Percentiles rank a stretch among this genome's conserved stretches.
These are phyloP conservation scores for Campylomormyrus numenius DNA, from an alignment of 2,113 vertebrate species.

Conservation along the genomic window DNA sequence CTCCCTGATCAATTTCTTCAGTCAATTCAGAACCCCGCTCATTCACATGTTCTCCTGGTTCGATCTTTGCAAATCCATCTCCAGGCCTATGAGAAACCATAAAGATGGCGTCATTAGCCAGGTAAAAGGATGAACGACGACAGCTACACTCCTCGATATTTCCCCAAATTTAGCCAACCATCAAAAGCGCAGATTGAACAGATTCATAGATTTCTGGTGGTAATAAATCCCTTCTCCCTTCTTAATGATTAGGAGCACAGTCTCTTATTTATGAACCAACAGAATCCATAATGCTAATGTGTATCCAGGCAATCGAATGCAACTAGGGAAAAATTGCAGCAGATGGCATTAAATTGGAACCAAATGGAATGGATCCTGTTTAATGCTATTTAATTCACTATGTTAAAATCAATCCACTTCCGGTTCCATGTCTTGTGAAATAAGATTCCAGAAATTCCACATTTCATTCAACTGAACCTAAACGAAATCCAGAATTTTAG, in stretches of 20 bases:
- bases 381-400: constrained; percentile 14
- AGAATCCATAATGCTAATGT: constrained; percentile 12
- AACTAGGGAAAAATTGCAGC: constrained; percentile 11
- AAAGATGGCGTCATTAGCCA: background rate
- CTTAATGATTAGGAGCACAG: constrained; percentile 3
- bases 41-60: background rate
- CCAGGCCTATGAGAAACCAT: background rate
- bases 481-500: background rate
- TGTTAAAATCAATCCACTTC: constrained; percentile 12
- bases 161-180: background rate
- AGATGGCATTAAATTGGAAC: constrained; percentile 18
- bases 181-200: background rate
- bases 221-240: constrained; percentile 6
- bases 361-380: constrained; percentile 13
- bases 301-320: constrained; percentile 13
- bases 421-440: background rate
- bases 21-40: background rate
- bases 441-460: background rate
- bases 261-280: constrained; percentile 15
- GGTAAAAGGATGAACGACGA: background rate
- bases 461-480: background rate
- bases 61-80: background rate
- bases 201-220: background rate
- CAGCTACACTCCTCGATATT: background rate
- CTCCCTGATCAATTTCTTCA: background rate